Conservation (phyloP, 1,140 invertebrate genomes). For the Vanessa atalanta region DNA sequence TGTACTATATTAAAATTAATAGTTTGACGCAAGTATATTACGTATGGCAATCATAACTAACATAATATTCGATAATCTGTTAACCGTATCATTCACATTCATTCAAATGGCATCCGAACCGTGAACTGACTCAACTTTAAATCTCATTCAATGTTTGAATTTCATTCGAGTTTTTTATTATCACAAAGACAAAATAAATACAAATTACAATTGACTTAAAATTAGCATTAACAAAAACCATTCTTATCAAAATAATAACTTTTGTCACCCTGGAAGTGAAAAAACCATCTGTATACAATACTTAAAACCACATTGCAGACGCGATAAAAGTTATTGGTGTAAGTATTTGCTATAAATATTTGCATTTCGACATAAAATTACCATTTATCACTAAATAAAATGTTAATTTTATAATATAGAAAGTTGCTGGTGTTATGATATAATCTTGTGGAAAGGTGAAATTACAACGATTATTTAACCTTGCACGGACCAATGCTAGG, state of each 20-base stretch:
- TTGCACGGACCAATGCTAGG: slow-evolving; percentile 43
- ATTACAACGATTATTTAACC: slow-evolving; percentile 67
- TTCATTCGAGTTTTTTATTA: not conserved
- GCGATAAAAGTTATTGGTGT: not conserved
- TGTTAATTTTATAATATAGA: slow-evolving; percentile 47
- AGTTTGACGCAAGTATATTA: no score
- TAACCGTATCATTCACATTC: no score
- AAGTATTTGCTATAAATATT: slow-evolving; percentile 2
- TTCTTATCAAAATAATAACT: slow-evolving; percentile 1
- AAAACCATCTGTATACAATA: not conserved
- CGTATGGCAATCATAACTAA: no score
- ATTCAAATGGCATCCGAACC: no score
- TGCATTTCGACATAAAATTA: slow-evolving; percentile 10
- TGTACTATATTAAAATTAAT: no score
- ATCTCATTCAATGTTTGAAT: not conserved
- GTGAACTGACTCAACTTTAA: no score
- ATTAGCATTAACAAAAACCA: not conserved
- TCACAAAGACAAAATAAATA: not conserved
- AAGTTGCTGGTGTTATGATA: slow-evolving; percentile 67
- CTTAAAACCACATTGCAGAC: not conserved
- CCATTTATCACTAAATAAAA: slow-evolving; percentile 13
- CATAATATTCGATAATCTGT: no score
- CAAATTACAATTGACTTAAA: slow-evolving; percentile 1
- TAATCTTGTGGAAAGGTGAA: slow-evolving; percentile 74
- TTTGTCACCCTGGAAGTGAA: not conserved